A percentile compares a stretch with the other conserved stretches of the same genome.
Conservation (phyloP, 2,888 invertebrate genomes). For the Malachius bipustulatus region DNA sequence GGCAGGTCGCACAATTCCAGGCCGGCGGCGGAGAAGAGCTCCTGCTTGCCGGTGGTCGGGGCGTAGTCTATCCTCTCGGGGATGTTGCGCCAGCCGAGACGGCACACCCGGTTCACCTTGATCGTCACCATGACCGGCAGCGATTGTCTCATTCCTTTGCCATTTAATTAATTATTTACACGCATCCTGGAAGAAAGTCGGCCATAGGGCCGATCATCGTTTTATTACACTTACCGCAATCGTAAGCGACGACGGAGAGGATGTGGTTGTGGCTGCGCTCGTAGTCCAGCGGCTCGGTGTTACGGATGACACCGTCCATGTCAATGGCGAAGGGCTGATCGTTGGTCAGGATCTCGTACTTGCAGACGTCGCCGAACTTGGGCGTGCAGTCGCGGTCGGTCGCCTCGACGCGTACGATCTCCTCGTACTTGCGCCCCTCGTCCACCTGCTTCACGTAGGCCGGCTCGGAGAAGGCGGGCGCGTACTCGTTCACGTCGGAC, state of each 20-base stretch:
- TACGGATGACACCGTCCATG: conserved; percentile 87
- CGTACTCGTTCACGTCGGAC: conserved; percentile 91
- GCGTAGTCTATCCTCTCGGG: conserved; percentile 79
- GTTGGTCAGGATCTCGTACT: conserved; percentile 88
- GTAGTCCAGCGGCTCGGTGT: conserved; percentile 87
- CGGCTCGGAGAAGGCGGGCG: conserved; percentile 81
- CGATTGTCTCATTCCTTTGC: conserved; percentile 65
- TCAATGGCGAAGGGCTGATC: conserved; percentile 87
- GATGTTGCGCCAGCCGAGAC: conserved; percentile 47
- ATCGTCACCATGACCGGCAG: conserved; percentile 93
- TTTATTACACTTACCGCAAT: conserved; percentile 56
- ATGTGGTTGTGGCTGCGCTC: conserved; percentile 92
- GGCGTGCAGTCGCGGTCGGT: conserved; percentile 92
- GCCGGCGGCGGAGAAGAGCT: conserved; percentile 66
- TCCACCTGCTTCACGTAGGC: conserved; percentile 84
- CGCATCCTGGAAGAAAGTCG: neutral
- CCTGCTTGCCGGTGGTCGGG: conserved; percentile 68
- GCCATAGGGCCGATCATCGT: too few species aligned
- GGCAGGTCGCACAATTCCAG: conserved; percentile 52
- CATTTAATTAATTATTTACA: conserved; percentile 6
- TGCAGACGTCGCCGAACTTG: conserved; percentile 90
- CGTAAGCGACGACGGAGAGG: conserved; percentile 90
- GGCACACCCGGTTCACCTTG: conserved; percentile 49
- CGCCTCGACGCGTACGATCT: conserved; percentile 84
- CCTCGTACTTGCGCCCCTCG: conserved; percentile 81